Evolutionary conservation across 1,140 invertebrate species (phyloP).

Genomic region (Epicauta chinensis): DNA sequence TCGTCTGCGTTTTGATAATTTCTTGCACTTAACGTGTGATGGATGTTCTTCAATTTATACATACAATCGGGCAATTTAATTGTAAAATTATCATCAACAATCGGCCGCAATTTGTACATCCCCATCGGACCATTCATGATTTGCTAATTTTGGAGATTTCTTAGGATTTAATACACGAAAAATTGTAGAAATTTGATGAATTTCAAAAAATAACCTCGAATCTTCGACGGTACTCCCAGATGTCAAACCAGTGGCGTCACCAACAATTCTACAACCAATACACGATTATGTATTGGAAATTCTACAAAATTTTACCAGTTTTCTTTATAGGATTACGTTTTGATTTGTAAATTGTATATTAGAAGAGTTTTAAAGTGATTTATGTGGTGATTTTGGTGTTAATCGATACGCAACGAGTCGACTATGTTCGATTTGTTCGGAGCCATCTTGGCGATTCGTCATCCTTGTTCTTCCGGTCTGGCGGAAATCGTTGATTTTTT

Average conservation of each 20-base stretch:
- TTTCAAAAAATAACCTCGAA: neutral
- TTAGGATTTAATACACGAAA: neutral
- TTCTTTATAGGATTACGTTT: too few species aligned
- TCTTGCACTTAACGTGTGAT: constrained; percentile 32
- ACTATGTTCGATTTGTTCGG: constrained; percentile 3
- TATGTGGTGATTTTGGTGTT: too few species aligned
- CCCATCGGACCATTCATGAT: constrained; percentile 40
- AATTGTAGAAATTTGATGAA: neutral
- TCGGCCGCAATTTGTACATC: constrained; percentile 53
- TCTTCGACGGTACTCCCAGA: neutral
- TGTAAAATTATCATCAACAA: constrained; percentile 45
- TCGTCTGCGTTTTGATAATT: constrained; percentile 33
- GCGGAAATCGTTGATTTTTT: constrained; percentile 3
- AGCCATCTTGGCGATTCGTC: constrained; percentile 7
- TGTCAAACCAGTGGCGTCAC: constrained; percentile 3
- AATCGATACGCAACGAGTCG: constrained; percentile 15
- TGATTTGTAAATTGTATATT: too few species aligned
- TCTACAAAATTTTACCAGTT: neutral
- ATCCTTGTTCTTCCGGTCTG: constrained; percentile 8
- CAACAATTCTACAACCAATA: neutral
- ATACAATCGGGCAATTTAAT: constrained; percentile 51
- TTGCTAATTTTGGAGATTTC: constrained; percentile 3
- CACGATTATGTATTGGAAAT: neutral
- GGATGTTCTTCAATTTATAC: constrained; percentile 58
- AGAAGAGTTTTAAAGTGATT: too few species aligned